Conservation (phyloP, 2,797 vertebrate species). For the Phrynocephalus vlangalii region DNA sequence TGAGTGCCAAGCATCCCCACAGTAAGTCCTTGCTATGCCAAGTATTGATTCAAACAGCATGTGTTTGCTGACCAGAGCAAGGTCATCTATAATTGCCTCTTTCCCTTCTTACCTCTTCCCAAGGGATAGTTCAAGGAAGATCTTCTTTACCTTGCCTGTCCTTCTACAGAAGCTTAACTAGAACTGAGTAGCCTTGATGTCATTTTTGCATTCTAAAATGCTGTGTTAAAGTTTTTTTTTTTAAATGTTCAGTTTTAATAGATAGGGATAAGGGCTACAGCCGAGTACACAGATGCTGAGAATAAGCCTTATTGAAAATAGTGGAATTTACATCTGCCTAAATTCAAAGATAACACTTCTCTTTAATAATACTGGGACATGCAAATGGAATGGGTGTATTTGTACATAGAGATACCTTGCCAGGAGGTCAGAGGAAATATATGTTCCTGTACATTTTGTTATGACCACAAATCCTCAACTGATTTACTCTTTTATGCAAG, state of each 20-base stretch:
- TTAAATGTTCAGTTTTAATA: neutral
- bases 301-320: neutral
- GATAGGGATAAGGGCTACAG: constrained; percentile 44
- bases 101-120: constrained; percentile 24
- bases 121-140: constrained; percentile 32
- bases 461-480: neutral
- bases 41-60: constrained; percentile 3
- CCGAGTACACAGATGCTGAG: neutral
- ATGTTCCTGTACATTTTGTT: too few species aligned
- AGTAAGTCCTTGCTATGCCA: neutral
- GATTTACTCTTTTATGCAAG: too few species aligned
- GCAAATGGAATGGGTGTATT: neutral
- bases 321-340: neutral
- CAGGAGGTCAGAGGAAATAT: neutral
- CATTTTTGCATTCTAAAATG: neutral
- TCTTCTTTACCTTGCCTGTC: constrained; percentile 26
- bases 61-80: constrained; percentile 28
- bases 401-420: neutral
- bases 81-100: constrained; percentile 32
- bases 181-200: constrained; percentile 21
- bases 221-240: constrained; percentile 16
- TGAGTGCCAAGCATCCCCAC: constrained; percentile 19
- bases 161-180: constrained; percentile 30
- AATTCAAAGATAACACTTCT: neutral
- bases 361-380: neutral